Evolutionary conservation across 2,113 vertebrate genomes (phyloP).

Genomic region (Triplophysa tibetana): DNA sequence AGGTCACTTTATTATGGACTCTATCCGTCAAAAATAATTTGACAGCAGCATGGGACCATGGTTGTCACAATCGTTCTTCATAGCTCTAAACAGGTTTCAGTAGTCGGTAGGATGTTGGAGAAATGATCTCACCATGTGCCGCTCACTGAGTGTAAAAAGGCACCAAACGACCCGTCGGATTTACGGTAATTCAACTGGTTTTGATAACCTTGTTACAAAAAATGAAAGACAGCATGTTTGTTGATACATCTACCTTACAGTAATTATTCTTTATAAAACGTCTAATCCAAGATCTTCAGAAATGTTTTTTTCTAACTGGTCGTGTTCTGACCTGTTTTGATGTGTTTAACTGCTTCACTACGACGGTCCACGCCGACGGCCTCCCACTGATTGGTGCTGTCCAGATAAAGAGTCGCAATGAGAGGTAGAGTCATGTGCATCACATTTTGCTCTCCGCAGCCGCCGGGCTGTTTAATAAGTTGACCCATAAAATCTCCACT

Average conservation of each 20-base stretch:
- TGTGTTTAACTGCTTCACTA: conserved; percentile 53
- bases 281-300: too few species aligned
- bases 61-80: too few species aligned
- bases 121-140: conserved; percentile 57
- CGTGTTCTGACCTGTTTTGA: conserved; percentile 49
- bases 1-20: too few species aligned
- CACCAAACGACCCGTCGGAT: conserved; percentile 61
- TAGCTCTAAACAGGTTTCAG: too few species aligned
- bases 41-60: too few species aligned
- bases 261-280: neutral
- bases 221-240: neutral
- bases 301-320: too few species aligned
- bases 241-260: too few species aligned
- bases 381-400: conserved; percentile 62
- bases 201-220: conserved; percentile 45
- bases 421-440: conserved; percentile 46
- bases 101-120: too few species aligned
- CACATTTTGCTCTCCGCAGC: conserved; percentile 63
- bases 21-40: too few species aligned
- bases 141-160: neutral
- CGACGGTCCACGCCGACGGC: conserved; percentile 48
- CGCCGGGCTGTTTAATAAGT: conserved; percentile 45
- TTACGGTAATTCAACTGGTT: conserved; percentile 56
- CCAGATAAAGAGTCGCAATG: conserved; percentile 58
- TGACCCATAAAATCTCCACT: conserved; percentile 24